Evolutionary conservation across 2,888 invertebrate genomes (phyloP).

Genomic region (Clostera curtula): DNA sequence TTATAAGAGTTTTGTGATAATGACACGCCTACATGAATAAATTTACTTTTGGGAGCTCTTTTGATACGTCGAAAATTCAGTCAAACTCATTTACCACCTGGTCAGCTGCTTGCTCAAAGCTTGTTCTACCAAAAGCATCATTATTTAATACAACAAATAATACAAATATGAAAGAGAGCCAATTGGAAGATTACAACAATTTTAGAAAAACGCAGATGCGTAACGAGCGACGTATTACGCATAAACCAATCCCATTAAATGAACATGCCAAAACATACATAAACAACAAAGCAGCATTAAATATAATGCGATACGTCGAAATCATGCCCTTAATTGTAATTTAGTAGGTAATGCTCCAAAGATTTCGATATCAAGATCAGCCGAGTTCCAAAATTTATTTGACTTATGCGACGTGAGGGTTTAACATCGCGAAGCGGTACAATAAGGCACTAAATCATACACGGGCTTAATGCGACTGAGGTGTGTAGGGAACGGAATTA

Average conservation of each 20-base stretch:
- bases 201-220: too few relatives aligned
- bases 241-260: slow-evolving; percentile 4
- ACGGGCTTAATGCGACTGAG: slow-evolving; percentile 59
- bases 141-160: too few relatives aligned
- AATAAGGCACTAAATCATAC: slow-evolving; percentile 66
- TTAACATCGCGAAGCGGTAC: slow-evolving; percentile 36
- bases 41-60: too few relatives aligned
- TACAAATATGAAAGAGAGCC: too few relatives aligned
- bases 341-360: slow-evolving; percentile 49
- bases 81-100: too few relatives aligned
- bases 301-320: slow-evolving; percentile 42
- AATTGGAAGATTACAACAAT: too few relatives aligned
- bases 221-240: too few relatives aligned
- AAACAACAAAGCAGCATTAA: slow-evolving; percentile 17
- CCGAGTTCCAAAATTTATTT: slow-evolving; percentile 48
- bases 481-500: slow-evolving; percentile 63
- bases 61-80: too few relatives aligned
- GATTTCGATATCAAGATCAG: slow-evolving; percentile 46
- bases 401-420: slow-evolving; percentile 35
- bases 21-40: too few relatives aligned
- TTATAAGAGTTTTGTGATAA: too few relatives aligned
- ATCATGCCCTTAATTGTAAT: slow-evolving; percentile 49
- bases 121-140: too few relatives aligned
- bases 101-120: too few relatives aligned
- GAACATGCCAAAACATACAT: slow-evolving; percentile 23